Base-by-base conservation (phyloP, 2,113 vertebrate genomes). In the Microtus richardsoni region DNA sequence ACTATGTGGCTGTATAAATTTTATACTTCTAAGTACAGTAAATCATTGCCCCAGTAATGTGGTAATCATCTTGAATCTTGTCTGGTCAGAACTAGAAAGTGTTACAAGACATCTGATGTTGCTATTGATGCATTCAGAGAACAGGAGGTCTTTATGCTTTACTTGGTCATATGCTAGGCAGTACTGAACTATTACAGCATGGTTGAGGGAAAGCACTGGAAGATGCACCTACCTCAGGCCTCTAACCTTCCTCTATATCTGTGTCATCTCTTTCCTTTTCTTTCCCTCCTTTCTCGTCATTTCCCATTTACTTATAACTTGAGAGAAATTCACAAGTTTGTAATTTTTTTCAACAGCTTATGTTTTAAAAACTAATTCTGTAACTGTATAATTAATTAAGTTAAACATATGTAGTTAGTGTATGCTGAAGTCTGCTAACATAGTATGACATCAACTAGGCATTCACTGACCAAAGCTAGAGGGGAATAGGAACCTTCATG, bases 11-110 rank as follows among this genome's bases (percentile, higher is more conserved):
- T 82, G n/a, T 88, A 1, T 70, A 60, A 5, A 41, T 84, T 82
- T 87, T 66, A 84, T 89, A 13, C 36, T 80, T 77, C 44, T 33
- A 66, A 86, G 91, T 68, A 41, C 64, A 94, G 64, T 92, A 94
- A 71, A 49, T 71, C 10, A 14, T 93, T 39, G 62, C 1, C 41
- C 75, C 70, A 54, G 41, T 87, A 44, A 22, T 30, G 24, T 82
- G 19, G 33, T 54, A 86, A 58, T 96, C 54, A 39, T 68, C 30
- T 74, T n/a, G 5, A 89, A 30, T 73, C 88, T 89, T 89, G 14
- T 79, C 44, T 36, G 83, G 64, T 91, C 47, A 52, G 36, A 47
- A 93, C 8, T n/a, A 1, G 2, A 44, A 66, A 62, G 30, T 7
- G 74, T 78, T 87, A 89, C 19, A 88, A 66, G 0, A 5, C 13